Evolutionary conservation across 2,113 vertebrate genomes (phyloP).

Genomic region (Colaptes auratus): DNA sequence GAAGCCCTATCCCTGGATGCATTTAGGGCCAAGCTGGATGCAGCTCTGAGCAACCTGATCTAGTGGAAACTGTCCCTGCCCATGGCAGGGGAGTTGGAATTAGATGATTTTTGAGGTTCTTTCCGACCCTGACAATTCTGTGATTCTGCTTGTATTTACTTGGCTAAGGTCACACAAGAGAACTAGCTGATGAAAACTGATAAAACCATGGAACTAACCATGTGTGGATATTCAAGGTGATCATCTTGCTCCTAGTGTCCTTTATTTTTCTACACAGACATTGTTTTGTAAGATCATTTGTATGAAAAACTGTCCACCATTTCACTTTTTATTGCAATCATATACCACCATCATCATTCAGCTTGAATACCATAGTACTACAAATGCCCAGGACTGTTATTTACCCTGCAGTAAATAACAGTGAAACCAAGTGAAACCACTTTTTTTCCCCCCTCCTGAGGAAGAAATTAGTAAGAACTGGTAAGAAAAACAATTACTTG

Average conservation of each 20-base stretch:
- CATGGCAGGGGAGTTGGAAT: too few species aligned
- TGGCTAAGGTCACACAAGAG: background rate
- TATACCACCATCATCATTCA: background rate
- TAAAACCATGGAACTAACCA: background rate
- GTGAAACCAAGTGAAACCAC: background rate
- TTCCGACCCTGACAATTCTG: too few species aligned
- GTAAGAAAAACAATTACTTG: background rate
- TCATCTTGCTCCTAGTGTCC: background rate
- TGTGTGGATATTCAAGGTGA: background rate
- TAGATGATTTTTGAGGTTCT: too few species aligned
- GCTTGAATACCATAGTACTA: background rate
- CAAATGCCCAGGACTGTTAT: background rate
- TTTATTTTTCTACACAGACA: background rate
- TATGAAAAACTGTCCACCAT: background rate
- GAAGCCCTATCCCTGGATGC: too few species aligned
- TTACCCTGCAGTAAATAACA: background rate
- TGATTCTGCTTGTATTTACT: background rate
- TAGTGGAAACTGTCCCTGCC: too few species aligned
- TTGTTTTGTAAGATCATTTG: background rate
- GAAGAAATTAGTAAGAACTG: background rate
- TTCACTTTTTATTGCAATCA: background rate
- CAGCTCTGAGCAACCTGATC: too few species aligned
- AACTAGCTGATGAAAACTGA: background rate
- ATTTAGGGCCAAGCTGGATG: too few species aligned
- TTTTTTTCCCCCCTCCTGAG: background rate